Evolutionary conservation across 2,888 invertebrate genomes (phyloP).

Genomic region (Stenotaenia linearis): DNA sequence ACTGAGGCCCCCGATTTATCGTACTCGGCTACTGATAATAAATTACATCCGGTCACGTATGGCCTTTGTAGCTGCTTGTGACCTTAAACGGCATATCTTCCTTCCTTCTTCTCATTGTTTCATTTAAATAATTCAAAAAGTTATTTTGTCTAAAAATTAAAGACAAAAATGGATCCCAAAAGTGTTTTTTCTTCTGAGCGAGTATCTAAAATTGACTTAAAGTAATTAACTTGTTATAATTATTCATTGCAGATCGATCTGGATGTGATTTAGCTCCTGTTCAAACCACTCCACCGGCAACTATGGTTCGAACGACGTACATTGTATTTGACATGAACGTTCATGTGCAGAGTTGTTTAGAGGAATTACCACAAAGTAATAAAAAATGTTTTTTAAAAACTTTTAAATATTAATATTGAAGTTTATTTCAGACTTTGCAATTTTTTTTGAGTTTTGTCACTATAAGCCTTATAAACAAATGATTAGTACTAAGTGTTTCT

Average conservation of each 20-base stretch:
- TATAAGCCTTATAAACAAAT: constrained; percentile 26
- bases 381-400: background rate
- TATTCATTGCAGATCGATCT: background rate
- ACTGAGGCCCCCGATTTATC: no score
- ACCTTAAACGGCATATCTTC: no score
- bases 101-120: no score
- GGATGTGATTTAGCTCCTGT: constrained; percentile 28
- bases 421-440: constrained; percentile 11
- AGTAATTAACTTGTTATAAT: background rate
- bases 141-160: no score
- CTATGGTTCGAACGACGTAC: background rate
- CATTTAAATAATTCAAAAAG: no score
- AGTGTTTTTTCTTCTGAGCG: no score
- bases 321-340: constrained; percentile 24
- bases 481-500: constrained; percentile 30
- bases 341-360: constrained; percentile 10
- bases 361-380: background rate
- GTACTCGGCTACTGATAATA: no score
- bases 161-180: no score
- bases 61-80: no score
- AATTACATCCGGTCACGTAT: no score
- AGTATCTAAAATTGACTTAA: no score
- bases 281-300: constrained; percentile 20
- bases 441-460: constrained; percentile 31
- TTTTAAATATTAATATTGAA: background rate